phyloP scores from a whole-genome alignment of 2,113 vertebrate genomes.

The Eonycteris spelaea region DNA sequence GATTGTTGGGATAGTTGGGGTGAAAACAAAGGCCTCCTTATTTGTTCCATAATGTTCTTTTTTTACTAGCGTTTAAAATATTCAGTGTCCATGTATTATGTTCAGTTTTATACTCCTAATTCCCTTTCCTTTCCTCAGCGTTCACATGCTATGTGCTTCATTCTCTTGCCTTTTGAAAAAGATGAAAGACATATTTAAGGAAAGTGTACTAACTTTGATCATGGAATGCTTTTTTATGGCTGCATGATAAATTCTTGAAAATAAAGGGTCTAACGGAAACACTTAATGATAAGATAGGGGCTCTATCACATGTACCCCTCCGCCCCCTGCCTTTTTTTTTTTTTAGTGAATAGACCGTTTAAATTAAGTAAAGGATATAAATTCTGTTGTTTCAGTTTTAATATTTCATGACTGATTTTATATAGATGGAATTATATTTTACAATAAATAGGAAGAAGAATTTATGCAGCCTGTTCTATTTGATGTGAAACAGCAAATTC shows the following conservation, averaged over 20 bases:
- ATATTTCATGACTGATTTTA: conserved; percentile 88
- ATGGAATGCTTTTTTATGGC: conserved; percentile 78
- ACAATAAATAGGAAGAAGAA: conserved; percentile 87
- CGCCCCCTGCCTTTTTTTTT: conserved; percentile 25
- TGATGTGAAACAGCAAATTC: conserved; percentile 87
- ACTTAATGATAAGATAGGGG: conserved; percentile 62
- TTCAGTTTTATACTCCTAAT: not conserved
- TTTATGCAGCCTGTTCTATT: conserved; percentile 85
- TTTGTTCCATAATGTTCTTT: not conserved
- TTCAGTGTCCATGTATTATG: not conserved
- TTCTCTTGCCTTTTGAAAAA: conserved; percentile 49
- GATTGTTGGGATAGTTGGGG: not conserved
- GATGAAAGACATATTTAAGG: conserved; percentile 62
- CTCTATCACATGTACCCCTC: conserved; percentile 55
- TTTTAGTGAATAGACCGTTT: conserved; percentile 83
- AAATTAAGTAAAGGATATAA: conserved; percentile 86
- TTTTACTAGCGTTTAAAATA: not conserved
- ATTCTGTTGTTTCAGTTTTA: conserved; percentile 87
- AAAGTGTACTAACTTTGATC: conserved; percentile 73
- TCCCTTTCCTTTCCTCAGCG: conserved; percentile 10
- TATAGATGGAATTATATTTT: conserved; percentile 88
- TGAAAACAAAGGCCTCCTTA: not conserved
- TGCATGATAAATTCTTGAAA: conserved; percentile 80
- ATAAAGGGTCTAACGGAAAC: conserved; percentile 79
- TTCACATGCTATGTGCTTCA: not conserved